Percentiles rank a stretch among this genome's conserved stretches.
Conservation (phyloP, 1,140 invertebrate species). For the Penaeus vannamei region DNA sequence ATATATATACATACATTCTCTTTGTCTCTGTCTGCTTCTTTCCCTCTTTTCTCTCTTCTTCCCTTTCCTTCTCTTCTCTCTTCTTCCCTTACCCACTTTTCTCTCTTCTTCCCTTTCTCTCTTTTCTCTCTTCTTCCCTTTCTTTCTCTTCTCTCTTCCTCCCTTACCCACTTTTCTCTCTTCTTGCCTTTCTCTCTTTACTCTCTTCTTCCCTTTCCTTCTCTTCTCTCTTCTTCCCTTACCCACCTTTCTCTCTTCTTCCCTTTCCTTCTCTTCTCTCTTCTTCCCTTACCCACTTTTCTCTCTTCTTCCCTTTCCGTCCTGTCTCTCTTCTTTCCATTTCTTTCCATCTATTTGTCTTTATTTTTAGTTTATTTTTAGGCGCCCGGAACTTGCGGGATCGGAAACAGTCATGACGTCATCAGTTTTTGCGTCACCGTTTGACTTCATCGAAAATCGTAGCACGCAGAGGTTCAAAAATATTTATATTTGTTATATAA, state of each 20-base stretch:
- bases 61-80: background rate
- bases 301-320: background rate
- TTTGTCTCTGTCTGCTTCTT: background rate
- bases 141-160: background rate
- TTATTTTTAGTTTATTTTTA: background rate
- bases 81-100: background rate
- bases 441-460: too few species aligned
- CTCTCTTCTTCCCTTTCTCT: background rate
- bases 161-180: background rate
- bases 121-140: background rate
- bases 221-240: background rate
- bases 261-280: background rate
- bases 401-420: too few species aligned
- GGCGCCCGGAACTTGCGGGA: background rate
- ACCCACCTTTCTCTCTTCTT: background rate
- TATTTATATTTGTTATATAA: too few species aligned
- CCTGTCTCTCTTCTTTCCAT: background rate
- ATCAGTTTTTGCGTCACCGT: too few species aligned
- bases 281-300: background rate
- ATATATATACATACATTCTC: too few species aligned
- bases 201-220: background rate
- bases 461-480: too few species aligned
- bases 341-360: background rate
- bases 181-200: background rate
- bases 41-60: background rate